A percentile compares a stretch with the other conserved stretches of the same genome.
Evolutionary conservation across 2,113 vertebrate genomes (phyloP).

Genomic region (Miniopterus natalensis): DNA sequence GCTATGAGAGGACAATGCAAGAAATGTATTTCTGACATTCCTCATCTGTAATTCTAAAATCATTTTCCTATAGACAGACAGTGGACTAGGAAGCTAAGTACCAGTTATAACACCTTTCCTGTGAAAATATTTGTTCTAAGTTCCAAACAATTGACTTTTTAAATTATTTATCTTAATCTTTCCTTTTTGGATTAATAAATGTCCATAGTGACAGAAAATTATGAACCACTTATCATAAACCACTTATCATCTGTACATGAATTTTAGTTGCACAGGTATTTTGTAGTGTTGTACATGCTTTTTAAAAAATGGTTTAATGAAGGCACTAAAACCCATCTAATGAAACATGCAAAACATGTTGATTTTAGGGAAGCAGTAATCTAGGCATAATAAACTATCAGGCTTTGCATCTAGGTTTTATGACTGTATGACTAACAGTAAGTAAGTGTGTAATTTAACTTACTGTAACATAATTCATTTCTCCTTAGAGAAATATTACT

Average conservation of each 20-base stretch:
- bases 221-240: background rate
- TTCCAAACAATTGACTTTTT: background rate
- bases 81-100: background rate
- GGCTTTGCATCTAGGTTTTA: conserved; percentile 21
- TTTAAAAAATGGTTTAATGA: conserved; percentile 49
- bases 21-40: conserved; percentile 42
- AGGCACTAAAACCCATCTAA: conserved; percentile 22
- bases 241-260: background rate
- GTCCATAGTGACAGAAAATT: background rate
- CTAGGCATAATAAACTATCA: background rate
- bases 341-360: conserved; percentile 23
- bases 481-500: background rate
- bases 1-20: background rate
- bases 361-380: conserved; percentile 19
- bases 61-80: background rate
- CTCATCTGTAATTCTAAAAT: conserved; percentile 50
- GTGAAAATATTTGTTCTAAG: conserved; percentile 22
- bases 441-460: conserved; percentile 50
- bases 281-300: background rate
- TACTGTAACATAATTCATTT: background rate
- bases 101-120: conserved; percentile 42
- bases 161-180: conserved; percentile 28
- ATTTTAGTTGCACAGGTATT: conserved; percentile 46
- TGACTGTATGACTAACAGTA: background rate
- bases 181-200: conserved; percentile 51